These are phyloP conservation scores for Leptarthrus brevirostris DNA, from an alignment of 2,888 invertebrate genomes.

Conservation along the genomic window DNA sequence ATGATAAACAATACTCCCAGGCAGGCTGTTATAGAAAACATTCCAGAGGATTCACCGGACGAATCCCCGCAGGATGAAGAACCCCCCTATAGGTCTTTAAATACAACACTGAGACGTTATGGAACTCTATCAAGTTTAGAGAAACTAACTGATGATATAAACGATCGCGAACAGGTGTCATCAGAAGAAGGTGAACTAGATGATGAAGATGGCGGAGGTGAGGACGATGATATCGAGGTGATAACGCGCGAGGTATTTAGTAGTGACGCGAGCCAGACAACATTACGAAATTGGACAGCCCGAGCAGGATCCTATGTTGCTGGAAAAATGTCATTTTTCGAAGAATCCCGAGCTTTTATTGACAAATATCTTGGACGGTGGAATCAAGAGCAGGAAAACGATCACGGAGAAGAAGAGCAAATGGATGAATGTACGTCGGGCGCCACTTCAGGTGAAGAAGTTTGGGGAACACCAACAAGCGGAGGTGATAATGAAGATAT, in stretches of 20 bases:
- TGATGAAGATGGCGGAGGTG: constrained; percentile 51
- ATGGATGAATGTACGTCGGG: constrained; percentile 81
- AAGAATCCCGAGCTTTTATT: constrained; percentile 70
- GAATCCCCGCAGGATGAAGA: constrained; percentile 80
- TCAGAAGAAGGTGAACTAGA: constrained; percentile 67
- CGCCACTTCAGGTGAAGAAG: constrained; percentile 85
- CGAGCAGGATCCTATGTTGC: constrained; percentile 84
- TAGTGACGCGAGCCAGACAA: constrained; percentile 49
- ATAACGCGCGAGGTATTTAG: constrained; percentile 58
- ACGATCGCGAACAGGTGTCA: constrained; percentile 66
- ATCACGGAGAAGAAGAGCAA: constrained; percentile 71
- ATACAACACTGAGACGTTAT: constrained; percentile 69
- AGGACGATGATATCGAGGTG: constrained; percentile 56
- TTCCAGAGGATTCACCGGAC: constrained; percentile 74
- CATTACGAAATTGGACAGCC: constrained; percentile 76
- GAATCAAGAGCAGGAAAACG: constrained; percentile 62
- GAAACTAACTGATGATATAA: constrained; percentile 70
- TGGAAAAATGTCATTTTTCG: constrained; percentile 81
- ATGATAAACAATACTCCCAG: constrained; percentile 61
- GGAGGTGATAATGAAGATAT: constrained; percentile 86
- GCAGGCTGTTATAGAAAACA: constrained; percentile 64
- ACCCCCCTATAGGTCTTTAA: constrained; percentile 78
- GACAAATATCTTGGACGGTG: constrained; percentile 70
- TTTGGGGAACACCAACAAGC: constrained; percentile 90
- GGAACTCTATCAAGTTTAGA: constrained; percentile 81